These are phyloP conservation scores for Oreohelix idahoensis DNA, from an alignment of 1,140 invertebrate species.

Conservation along the genomic window DNA sequence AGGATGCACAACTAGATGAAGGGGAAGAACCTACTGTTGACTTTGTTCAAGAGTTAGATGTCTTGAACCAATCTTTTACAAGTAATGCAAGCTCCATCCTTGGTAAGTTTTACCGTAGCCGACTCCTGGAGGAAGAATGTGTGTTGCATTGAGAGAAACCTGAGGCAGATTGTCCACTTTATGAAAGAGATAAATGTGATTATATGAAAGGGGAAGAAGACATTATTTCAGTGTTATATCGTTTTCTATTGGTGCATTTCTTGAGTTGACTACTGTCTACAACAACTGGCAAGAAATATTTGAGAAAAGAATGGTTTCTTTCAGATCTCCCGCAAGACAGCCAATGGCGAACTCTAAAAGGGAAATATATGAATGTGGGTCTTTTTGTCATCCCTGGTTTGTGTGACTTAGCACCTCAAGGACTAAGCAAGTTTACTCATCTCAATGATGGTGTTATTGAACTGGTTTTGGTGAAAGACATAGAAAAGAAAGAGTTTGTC, in stretches of 20 bases:
- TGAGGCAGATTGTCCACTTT: no score
- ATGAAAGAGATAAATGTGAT: no score
- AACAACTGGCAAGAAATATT: no score
- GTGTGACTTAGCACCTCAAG: conserved; percentile 64
- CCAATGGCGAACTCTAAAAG: conserved; percentile 60
- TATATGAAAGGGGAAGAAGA: no score
- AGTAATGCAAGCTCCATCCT: conserved; percentile 58
- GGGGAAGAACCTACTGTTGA: conserved; percentile 50
- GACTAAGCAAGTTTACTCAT: conserved; percentile 68
- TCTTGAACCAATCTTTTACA: conserved; percentile 58
- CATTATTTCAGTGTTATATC: no score
- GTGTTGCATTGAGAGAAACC: no score
- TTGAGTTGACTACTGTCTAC: no score
- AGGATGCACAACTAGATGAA: conserved; percentile 40
- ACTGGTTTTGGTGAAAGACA: conserved; percentile 65
- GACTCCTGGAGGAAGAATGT: no score
- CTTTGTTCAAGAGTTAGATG: conserved; percentile 62
- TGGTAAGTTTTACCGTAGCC: conserved; percentile 45
- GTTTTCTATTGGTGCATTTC: no score
- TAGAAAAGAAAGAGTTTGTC: conserved; percentile 65
- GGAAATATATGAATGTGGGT: conserved; percentile 61
- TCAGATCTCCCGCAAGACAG: conserved; percentile 49
- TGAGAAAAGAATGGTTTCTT: background rate
- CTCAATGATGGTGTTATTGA: conserved; percentile 68
- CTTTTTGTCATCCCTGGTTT: conserved; percentile 57